Evolutionary conservation across 2,888 invertebrate species (phyloP), one percentile per base, ranked within the genome.

Genomic region (Pammene aurita): DNA sequence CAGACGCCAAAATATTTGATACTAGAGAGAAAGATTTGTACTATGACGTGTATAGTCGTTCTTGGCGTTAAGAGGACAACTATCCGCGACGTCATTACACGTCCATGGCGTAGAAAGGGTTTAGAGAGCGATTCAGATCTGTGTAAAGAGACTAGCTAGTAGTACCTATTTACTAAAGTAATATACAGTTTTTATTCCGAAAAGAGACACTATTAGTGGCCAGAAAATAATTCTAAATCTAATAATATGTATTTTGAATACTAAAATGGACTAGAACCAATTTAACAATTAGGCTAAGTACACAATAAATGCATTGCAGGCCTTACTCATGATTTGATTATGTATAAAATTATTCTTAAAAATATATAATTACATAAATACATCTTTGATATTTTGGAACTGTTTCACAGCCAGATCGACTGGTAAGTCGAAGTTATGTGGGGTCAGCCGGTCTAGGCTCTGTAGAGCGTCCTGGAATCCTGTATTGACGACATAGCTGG

Each of bases 351-450:
- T 80, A 83, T 80, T 79, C 84, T 85, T 86, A 85, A 73, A 76
- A 42, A 42, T 63, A 63, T 78, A 75, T 78, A 75, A 76, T 78
- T 95, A 97, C 93, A 94, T 94, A 88, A 98, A 98, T 75, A 97
- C 98, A 93, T 99, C 98, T 93, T 97, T 98, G 86, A 99, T 99
- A 93, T 98, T 98, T 84, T 98, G 97, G 85, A 99, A 98, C 81
- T 99, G 98, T 82, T 98, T 95, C 52, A 99, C 96, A 50, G 99
- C 99, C 79, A 99, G 93, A 89, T 99, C 99, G 14, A 98, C 97
- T 0, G 99, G 99, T 80, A 99, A 93, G 83, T 97, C 96, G 89
- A 99, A 99, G 83, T 97, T 96, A 80, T 96, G 95, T 66, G 95
- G 94, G 64, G 96, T 96, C 64, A 99, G 92, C 66, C 95, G 95